A percentile compares a stretch with the other conserved stretches of the same genome.
These are phyloP conservation scores for Daktulosphaira vitifoliae DNA, from an alignment of 1,140 invertebrate genomes.

Conservation along the genomic window DNA sequence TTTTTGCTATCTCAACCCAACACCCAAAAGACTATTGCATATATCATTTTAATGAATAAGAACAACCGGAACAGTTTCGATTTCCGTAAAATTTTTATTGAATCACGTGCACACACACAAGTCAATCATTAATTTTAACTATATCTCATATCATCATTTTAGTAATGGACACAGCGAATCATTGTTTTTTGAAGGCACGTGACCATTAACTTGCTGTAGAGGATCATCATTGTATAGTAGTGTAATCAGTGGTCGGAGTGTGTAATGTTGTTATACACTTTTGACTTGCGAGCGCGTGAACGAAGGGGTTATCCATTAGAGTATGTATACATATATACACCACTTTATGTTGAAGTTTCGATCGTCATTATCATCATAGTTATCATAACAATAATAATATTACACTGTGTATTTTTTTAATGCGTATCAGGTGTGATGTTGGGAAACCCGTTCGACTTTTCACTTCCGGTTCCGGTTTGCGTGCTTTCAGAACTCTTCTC, in stretches of 20 bases:
- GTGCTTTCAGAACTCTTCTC: constrained; percentile 1
- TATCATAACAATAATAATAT: not conserved
- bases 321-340: not conserved
- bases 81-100: not conserved
- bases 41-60: too few relatives aligned
- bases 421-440: constrained; percentile 9
- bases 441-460: constrained; percentile 1
- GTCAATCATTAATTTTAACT: not conserved
- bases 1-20: too few relatives aligned
- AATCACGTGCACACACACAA: not conserved
- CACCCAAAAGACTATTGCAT: too few relatives aligned
- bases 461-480: constrained; percentile 31
- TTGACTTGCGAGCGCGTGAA: not conserved
- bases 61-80: too few relatives aligned
- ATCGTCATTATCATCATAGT: not conserved
- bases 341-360: constrained; percentile 9
- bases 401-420: constrained; percentile 3
- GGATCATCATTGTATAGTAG: too few relatives aligned
- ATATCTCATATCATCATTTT: too few relatives aligned
- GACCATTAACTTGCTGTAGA: too few relatives aligned
- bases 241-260: not conserved
- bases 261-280: not conserved
- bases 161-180: too few relatives aligned
- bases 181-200: too few relatives aligned
- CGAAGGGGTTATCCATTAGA: constrained; percentile 21